phyloP scores from a whole-genome alignment of 2,888 invertebrate genomes.

The Aspidiotus rigidus region DNA sequence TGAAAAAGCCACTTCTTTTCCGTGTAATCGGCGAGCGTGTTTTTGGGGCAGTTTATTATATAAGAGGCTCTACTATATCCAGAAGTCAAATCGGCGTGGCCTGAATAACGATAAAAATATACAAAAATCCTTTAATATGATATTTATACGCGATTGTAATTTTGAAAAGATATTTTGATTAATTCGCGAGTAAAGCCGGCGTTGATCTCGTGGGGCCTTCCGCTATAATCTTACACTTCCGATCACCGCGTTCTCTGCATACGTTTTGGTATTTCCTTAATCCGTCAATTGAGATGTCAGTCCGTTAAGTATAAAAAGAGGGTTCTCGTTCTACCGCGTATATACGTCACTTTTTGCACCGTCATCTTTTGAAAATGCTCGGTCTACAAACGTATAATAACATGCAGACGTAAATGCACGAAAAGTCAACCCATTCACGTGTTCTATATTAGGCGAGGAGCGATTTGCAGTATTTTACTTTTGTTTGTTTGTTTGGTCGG shows the following conservation, averaged over 20 bases:
- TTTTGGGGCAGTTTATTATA: too few species aligned
- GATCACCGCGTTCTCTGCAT: constrained; percentile 5
- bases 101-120: constrained; percentile 15
- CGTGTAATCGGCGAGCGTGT: too few species aligned
- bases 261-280: constrained; percentile 22
- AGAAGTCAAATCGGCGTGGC: constrained; percentile 1
- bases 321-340: neutral
- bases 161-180: constrained; percentile 31
- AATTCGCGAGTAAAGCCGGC: constrained; percentile 16
- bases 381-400: too few species aligned
- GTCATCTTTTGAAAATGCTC: too few species aligned
- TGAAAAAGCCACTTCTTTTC: constrained; percentile 10
- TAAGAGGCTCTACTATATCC: too few species aligned
- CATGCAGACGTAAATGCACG: too few species aligned
- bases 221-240: constrained; percentile 26
- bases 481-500: too few species aligned
- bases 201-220: constrained; percentile 10
- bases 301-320: constrained; percentile 6
- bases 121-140: constrained; percentile 16
- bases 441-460: too few species aligned
- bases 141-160: constrained; percentile 30
- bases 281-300: constrained; percentile 29
- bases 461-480: too few species aligned
- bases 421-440: too few species aligned
- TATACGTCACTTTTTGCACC: too few species aligned